Percentiles rank a stretch among this genome's conserved stretches.
Conservation (phyloP, 2,888 invertebrate species). For the Nomada fabriciana region DNA sequence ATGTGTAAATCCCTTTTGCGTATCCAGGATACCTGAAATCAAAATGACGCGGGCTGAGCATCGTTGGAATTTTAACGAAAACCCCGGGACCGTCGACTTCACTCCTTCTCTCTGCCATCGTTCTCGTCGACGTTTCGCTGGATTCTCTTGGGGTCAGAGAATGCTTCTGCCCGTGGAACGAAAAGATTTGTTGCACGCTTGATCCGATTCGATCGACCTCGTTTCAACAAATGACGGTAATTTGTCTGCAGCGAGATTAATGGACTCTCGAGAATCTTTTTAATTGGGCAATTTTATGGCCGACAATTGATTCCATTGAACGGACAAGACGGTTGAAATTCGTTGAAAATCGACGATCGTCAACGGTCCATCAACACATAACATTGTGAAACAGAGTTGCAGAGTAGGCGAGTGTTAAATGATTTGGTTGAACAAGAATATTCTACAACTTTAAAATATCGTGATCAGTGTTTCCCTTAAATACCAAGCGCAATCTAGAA, state of each 20-base stretch:
- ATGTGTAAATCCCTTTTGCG: slow-evolving; percentile 93
- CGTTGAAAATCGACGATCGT: background rate
- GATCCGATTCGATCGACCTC: slow-evolving; percentile 32
- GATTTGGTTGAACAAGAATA: too few relatives aligned
- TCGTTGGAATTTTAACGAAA: slow-evolving; percentile 19
- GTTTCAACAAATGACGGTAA: slow-evolving; percentile 47
- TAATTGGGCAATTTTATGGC: slow-evolving; percentile 15
- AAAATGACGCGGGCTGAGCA: slow-evolving; percentile 33
- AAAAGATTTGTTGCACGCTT: background rate
- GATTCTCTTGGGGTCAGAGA: background rate
- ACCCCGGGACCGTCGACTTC: background rate
- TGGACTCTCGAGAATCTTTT: background rate
- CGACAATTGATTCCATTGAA: background rate
- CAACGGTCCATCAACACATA: background rate
- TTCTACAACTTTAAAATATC: background rate
- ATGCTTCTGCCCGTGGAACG: slow-evolving; percentile 7
- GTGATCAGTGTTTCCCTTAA: background rate
- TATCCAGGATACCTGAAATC: slow-evolving; percentile 92
- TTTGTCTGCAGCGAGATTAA: slow-evolving; percentile 42
- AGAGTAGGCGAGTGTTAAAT: background rate
- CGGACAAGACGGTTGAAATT: background rate
- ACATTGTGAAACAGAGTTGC: background rate
- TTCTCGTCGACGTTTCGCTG: background rate
- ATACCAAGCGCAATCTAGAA: background rate
- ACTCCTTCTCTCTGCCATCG: background rate